A percentile compares a stretch with the other conserved stretches of the same genome.
Conservation (phyloP, 1,140 invertebrate species). For the Macrobrachium nipponense region DNA sequence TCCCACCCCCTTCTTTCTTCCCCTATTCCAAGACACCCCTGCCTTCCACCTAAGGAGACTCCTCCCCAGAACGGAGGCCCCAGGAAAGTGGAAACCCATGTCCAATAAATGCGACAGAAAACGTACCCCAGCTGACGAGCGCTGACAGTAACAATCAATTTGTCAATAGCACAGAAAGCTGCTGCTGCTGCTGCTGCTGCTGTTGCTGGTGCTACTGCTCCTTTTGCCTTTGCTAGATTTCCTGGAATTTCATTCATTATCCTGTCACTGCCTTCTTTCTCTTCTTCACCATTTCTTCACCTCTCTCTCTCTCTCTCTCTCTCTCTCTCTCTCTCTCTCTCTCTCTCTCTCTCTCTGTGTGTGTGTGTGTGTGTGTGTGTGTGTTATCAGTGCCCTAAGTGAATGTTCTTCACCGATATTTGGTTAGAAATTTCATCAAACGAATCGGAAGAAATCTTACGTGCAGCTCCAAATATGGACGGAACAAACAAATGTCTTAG, state of each 20-base stretch:
- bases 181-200: neutral
- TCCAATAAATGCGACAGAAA: constrained; percentile 56
- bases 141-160: constrained; percentile 57
- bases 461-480: no score
- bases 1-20: neutral
- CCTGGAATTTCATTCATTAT: neutral
- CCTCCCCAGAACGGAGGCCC: neutral
- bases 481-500: no score
- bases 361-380: no score
- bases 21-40: neutral
- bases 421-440: no score
- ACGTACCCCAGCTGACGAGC: constrained; percentile 41
- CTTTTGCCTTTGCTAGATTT: neutral
- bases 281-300: neutral
- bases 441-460: no score
- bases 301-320: constrained; percentile 15
- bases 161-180: constrained; percentile 51
- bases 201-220: no score
- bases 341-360: neutral
- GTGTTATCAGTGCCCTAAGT: no score
- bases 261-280: neutral
- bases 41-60: no score
- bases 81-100: constrained; percentile 43
- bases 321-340: constrained; percentile 24
- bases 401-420: no score